phyloP scores from a whole-genome alignment of 2,797 vertebrate genomes.

The Phataginus tricuspis region DNA sequence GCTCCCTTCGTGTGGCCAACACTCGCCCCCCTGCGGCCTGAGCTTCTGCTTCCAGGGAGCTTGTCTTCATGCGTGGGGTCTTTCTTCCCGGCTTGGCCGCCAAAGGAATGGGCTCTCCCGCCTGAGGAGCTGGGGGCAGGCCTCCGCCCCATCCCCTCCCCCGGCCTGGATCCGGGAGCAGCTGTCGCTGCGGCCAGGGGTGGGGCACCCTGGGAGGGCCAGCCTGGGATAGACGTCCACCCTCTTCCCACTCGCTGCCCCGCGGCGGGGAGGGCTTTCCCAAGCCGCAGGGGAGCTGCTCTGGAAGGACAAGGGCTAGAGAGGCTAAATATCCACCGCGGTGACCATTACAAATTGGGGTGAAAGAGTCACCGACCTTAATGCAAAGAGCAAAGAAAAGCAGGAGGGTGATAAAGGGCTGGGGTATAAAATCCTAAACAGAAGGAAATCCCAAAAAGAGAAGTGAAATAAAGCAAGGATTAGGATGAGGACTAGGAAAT shows the following conservation, averaged over 20 bases:
- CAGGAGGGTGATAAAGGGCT: too few species aligned
- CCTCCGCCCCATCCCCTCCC: neutral
- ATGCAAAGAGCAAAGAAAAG: neutral
- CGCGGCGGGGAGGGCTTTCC: neutral
- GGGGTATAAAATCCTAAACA: neutral
- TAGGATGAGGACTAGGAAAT: neutral
- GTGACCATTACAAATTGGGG: neutral
- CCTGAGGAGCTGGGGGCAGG: neutral
- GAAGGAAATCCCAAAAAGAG: neutral
- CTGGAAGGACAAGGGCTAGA: neutral
- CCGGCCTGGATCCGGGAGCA: too few species aligned
- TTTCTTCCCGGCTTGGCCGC: neutral
- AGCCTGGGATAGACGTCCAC: neutral
- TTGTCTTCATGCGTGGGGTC: accelerated
- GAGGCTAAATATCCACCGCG: neutral
- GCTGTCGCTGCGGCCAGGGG: neutral
- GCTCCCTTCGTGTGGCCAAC: accelerated
- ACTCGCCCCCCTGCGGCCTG: accelerated
- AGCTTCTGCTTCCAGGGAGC: too few species aligned
- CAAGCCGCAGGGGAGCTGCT: neutral
- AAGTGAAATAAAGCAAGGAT: neutral
- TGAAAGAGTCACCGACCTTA: neutral
- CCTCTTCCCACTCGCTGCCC: neutral
- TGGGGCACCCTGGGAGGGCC: neutral
- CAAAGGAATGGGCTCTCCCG: neutral